Percentiles rank a stretch among this genome's conserved stretches.
phyloP scores from a whole-genome alignment of 2,797 vertebrate species.

The Pangasius sanitwongsei region DNA sequence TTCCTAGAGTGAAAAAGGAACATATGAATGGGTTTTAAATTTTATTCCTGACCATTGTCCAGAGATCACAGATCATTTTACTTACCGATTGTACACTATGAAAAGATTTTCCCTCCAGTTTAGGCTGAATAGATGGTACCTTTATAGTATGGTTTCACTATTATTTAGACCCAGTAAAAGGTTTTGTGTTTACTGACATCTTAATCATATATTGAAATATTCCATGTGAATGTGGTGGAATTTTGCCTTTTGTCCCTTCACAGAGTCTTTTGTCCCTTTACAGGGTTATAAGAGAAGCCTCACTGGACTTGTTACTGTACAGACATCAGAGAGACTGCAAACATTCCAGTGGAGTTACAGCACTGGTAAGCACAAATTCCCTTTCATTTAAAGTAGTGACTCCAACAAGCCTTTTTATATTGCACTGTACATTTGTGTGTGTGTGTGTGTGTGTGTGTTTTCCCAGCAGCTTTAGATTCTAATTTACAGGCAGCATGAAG shows the following conservation, averaged over 20 bases:
- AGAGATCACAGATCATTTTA: background rate
- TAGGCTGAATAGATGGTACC: background rate
- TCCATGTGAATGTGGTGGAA: background rate
- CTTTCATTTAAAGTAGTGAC: background rate
- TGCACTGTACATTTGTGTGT: background rate
- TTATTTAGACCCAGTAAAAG: background rate
- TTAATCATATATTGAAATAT: background rate
- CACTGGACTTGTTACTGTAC: background rate
- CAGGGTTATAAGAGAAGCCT: background rate
- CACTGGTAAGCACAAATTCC: background rate
- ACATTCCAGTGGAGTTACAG: background rate
- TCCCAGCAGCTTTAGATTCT: background rate
- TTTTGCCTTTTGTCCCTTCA: background rate
- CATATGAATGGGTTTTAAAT: background rate
- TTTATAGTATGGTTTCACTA: background rate
- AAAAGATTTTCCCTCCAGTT: background rate
- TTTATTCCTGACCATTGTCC: background rate
- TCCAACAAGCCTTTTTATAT: background rate
- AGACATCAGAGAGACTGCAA: background rate
- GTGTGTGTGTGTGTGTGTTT: background rate
- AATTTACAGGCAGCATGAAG: constrained; percentile 9
- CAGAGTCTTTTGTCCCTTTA: background rate
- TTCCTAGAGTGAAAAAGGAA: background rate
- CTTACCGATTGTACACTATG: background rate
- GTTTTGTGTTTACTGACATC: background rate